These are phyloP conservation scores for Nymphalis c-album DNA, from an alignment of 2,888 invertebrate genomes.

Conservation along the genomic window DNA sequence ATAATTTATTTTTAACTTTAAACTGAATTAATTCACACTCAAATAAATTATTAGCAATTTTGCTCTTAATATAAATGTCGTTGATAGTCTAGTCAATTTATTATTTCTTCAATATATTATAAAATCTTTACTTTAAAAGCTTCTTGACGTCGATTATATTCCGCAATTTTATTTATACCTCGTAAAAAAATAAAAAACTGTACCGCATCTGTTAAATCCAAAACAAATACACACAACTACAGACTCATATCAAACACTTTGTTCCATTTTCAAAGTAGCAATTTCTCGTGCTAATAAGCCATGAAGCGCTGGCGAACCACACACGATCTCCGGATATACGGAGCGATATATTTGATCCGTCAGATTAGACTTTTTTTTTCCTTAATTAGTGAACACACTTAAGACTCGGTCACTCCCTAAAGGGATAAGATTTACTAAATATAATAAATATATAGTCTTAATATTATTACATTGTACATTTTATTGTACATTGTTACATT, in stretches of 20 bases:
- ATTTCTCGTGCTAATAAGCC: slow-evolving; percentile 74
- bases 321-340: slow-evolving; percentile 61
- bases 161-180: background rate
- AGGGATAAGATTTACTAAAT: too few relatives aligned
- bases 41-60: too few relatives aligned
- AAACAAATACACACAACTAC: slow-evolving; percentile 23
- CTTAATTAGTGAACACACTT: slow-evolving; percentile 24
- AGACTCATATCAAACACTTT: slow-evolving; percentile 25
- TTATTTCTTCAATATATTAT: too few relatives aligned
- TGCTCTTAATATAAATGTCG: too few relatives aligned
- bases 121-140: too few relatives aligned
- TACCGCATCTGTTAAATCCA: slow-evolving; percentile 13
- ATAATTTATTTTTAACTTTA: too few relatives aligned
- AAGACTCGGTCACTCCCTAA: background rate
- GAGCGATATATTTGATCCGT: slow-evolving; percentile 54
- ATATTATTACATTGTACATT: too few relatives aligned
- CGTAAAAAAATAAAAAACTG: background rate
- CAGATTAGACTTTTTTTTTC: slow-evolving; percentile 47
- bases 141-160: too few relatives aligned
- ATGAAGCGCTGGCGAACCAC: slow-evolving; percentile 57
- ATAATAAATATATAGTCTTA: too few relatives aligned
- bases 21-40: too few relatives aligned
- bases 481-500: too few relatives aligned
- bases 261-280: slow-evolving; percentile 45
- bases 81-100: too few relatives aligned